These are phyloP conservation scores for Siphlonurus alternatus DNA, from an alignment of 2,888 invertebrate species.

Conservation along the genomic window DNA sequence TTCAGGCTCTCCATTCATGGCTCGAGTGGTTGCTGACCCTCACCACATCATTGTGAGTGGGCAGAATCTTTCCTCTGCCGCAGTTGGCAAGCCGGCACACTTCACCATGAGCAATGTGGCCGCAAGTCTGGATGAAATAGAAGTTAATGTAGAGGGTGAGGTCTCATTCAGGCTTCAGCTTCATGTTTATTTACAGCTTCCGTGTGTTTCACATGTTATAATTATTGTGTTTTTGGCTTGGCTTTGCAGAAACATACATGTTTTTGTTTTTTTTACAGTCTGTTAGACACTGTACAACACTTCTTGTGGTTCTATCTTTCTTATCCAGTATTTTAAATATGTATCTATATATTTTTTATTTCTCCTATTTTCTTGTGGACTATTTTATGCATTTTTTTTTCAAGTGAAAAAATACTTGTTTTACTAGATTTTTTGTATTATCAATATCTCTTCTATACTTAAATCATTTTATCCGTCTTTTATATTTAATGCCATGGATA, in stretches of 20 bases:
- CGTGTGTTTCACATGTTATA: too few species aligned
- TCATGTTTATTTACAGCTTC: too few species aligned
- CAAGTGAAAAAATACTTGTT: background rate
- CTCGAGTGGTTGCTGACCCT: constrained; percentile 46
- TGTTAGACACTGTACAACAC: background rate
- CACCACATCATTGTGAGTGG: constrained; percentile 40
- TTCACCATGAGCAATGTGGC: constrained; percentile 40
- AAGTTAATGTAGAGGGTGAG: constrained; percentile 93
- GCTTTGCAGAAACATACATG: too few species aligned
- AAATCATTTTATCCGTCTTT: too few species aligned
- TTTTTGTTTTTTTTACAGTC: background rate
- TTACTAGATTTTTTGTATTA: background rate
- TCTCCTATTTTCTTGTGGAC: background rate
- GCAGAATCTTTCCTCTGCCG: constrained; percentile 35
- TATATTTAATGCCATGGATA: too few species aligned
- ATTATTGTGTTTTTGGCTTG: too few species aligned
- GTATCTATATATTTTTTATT: background rate
- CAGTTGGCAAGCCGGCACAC: constrained; percentile 32
- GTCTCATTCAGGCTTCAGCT: too few species aligned
- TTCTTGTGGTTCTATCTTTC: constrained; percentile 6
- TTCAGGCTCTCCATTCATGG: constrained; percentile 84
- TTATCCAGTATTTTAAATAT: constrained; percentile 6
- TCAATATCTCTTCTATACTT: background rate
- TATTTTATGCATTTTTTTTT: background rate
- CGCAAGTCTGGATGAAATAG: constrained; percentile 79